Base-by-base conservation (phyloP, 2,888 invertebrate genomes). In the Pollenia labialis region DNA sequence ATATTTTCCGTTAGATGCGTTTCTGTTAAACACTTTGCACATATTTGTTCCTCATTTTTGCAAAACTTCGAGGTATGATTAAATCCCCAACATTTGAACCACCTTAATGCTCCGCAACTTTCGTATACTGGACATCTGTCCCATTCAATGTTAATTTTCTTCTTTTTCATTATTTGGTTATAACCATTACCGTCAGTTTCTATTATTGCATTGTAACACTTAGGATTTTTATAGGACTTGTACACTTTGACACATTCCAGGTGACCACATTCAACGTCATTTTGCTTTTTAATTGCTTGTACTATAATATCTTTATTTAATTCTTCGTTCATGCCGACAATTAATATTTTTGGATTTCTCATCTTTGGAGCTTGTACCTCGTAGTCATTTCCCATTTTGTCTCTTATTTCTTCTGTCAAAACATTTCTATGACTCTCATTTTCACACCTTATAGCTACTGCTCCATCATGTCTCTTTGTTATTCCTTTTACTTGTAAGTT, bases 21-120 rank as follows among this genome's bases (percentile, higher is more conserved):
- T n/a, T n/a, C n/a, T n/a, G n/a, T n/a, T n/a, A n/a, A n/a, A 23
- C 18, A 23, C 18, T 23, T 23, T 23, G 18, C 18, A 23, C 18
- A 23, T 23, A 23, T 23, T 23, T 23, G 18, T 23, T 23, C 18
- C 18, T 23, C 18, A 23, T 23, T 23, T 23, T 23, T 23, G 18
- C 18, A 23, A 23, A 23, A 23, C 18, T 23, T 23, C 18, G 18
- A 23, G 18, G 18, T 80, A 32, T 83, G 83, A 42, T 87, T 85
- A 40, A 85, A 85, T 18, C 80, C 76, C 72, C 76, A 81, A 52
- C 88, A 86, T n/a, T 83, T 85, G 46, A 16, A 87, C 52, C 85
- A 87, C 14, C 52, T 52, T n/a, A 52, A 7, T 40, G 80, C 72
- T 18, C 80, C 79, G 4, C 62, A 16, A 3, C 80, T 71, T 42